Evolutionary conservation across 2,113 vertebrate genomes (phyloP).

Genomic region (Girardinichthys multiradiatus): DNA sequence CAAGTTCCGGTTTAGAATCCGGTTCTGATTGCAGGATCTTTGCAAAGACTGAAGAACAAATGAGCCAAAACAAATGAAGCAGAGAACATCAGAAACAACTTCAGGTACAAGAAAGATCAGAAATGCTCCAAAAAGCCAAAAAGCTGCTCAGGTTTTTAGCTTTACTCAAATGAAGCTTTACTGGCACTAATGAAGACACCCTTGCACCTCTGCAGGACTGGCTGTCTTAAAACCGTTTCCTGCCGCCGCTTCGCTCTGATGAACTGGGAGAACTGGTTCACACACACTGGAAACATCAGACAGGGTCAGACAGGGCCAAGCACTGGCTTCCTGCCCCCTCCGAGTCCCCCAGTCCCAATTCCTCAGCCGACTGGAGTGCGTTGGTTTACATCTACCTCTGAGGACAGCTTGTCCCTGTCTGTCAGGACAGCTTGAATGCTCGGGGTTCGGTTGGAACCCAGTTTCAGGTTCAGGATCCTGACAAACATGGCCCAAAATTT

Average conservation of each 20-base stretch:
- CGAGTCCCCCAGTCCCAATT: not conserved
- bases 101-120: too few relatives aligned
- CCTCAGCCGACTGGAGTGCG: not conserved
- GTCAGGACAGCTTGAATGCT: not conserved
- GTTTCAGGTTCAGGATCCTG: not conserved
- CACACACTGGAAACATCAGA: slow-evolving; percentile 16
- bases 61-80: too few relatives aligned
- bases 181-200: not conserved
- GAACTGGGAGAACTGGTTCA: slow-evolving; percentile 19
- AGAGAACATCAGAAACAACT: too few relatives aligned
- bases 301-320: slow-evolving; percentile 19
- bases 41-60: too few relatives aligned
- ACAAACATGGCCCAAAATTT: too few relatives aligned
- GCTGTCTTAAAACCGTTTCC: not conserved
- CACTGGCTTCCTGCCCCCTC: slow-evolving; percentile 19
- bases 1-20: too few relatives aligned
- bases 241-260: not conserved
- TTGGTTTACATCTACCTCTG: not conserved
- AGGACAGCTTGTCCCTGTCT: not conserved
- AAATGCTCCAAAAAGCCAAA: too few relatives aligned
- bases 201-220: not conserved
- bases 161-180: not conserved
- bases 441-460: not conserved
- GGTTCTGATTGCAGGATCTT: too few relatives aligned
- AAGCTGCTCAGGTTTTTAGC: too few relatives aligned